phyloP scores from a whole-genome alignment of 2,888 invertebrate species.

The Allygus modestus region DNA sequence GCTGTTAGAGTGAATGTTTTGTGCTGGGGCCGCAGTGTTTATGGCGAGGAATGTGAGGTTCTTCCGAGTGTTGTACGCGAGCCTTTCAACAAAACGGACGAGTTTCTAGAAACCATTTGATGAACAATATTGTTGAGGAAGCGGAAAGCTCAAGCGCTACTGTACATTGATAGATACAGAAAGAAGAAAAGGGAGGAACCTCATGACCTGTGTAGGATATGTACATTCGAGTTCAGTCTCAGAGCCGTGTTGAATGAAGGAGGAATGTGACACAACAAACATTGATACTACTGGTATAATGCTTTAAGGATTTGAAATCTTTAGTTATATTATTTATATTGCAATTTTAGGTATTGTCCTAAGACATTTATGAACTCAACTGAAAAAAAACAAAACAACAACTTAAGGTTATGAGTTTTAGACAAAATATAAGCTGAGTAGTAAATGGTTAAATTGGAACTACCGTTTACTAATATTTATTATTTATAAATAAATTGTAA shows the following conservation, averaged over 20 bases:
- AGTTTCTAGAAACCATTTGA: slow-evolving; percentile 50
- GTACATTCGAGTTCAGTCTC: slow-evolving; percentile 40
- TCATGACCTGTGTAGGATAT: slow-evolving; percentile 51
- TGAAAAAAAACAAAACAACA: too few species aligned
- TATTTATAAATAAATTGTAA: too few species aligned
- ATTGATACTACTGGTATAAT: too few species aligned
- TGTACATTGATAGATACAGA: slow-evolving; percentile 55
- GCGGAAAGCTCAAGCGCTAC: slow-evolving; percentile 54
- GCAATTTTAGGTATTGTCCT: too few species aligned
- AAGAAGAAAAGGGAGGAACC: slow-evolving; percentile 28
- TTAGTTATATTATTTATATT: too few species aligned
- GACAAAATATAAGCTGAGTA: too few species aligned
- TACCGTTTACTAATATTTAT: too few species aligned
- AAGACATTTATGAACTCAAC: too few species aligned
- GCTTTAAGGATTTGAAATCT: too few species aligned
- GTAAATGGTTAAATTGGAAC: too few species aligned
- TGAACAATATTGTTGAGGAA: slow-evolving; percentile 46
- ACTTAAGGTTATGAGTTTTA: too few species aligned
- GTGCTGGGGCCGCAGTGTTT: slow-evolving; percentile 15
- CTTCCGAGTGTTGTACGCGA: slow-evolving; percentile 15
- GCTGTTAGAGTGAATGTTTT: slow-evolving; percentile 23
- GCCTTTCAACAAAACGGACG: slow-evolving; percentile 2
- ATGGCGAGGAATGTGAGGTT: neutral
- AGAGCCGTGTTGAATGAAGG: slow-evolving; percentile 1
- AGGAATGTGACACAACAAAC: too few species aligned